phyloP scores from a whole-genome alignment of 1,140 invertebrate species.

The Platyscapa corneri region DNA sequence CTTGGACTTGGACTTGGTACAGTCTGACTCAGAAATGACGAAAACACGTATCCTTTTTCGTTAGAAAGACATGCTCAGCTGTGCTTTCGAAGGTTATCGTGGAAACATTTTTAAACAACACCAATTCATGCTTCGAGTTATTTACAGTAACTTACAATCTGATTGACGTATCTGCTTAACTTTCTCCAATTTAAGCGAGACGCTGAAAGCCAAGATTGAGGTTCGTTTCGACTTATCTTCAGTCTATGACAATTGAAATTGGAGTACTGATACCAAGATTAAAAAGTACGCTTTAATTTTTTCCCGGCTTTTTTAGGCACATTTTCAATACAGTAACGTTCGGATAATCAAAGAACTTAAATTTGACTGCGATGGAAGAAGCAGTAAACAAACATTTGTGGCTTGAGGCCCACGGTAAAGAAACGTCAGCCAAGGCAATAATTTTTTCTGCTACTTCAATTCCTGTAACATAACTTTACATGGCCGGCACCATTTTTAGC shows the following conservation, averaged over 20 bases:
- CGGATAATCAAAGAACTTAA: no score
- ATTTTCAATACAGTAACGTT: no score
- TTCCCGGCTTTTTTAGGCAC: no score
- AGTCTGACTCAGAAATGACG: conserved; percentile 26
- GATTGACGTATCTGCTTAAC: not conserved
- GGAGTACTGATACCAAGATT: not conserved
- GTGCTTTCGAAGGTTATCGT: not conserved
- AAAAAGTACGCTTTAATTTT: no score
- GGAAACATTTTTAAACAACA: not conserved
- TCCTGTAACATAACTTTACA: no score
- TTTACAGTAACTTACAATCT: not conserved
- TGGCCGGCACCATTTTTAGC: no score
- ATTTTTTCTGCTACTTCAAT: no score
- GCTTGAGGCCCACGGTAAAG: no score
- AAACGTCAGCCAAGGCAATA: no score
- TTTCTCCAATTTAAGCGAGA: no score
- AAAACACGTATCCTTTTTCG: conserved; percentile 18
- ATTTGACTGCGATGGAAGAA: no score
- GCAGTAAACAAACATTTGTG: no score
- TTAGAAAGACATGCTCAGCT: not conserved
- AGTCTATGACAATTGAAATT: not conserved
- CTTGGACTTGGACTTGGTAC: not conserved
- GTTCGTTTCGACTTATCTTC: not conserved
- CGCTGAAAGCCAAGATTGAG: not conserved
- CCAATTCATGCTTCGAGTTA: not conserved